Conservation (phyloP, 2,888 invertebrate genomes). For the Drosophila buzzatii region DNA sequence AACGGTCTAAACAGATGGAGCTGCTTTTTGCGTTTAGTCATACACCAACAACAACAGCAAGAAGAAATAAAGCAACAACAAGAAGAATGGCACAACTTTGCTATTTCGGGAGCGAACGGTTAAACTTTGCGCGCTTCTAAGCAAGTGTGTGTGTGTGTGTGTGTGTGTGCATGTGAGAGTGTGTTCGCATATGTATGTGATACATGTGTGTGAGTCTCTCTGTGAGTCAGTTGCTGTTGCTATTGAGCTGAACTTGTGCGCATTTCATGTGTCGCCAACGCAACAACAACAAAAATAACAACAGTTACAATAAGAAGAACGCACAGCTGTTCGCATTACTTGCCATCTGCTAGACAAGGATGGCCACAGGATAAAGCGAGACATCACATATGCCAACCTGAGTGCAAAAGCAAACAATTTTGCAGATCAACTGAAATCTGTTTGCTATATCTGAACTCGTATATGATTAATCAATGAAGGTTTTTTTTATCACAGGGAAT, state of each 20-base stretch:
- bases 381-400: not conserved
- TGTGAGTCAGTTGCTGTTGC: slow-evolving; percentile 50
- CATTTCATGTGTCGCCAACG: slow-evolving; percentile 54
- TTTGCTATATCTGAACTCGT: not conserved
- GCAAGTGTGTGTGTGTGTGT: slow-evolving; percentile 22
- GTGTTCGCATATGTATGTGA: slow-evolving; percentile 15
- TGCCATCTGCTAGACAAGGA: slow-evolving; percentile 29
- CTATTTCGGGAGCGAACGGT: slow-evolving; percentile 74
- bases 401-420: slow-evolving; percentile 1
- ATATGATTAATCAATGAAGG: slow-evolving; percentile 4
- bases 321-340: slow-evolving; percentile 39
- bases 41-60: slow-evolving; percentile 30
- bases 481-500: not conserved
- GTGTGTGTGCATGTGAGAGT: not conserved
- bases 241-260: slow-evolving; percentile 50
- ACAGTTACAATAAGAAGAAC: slow-evolving; percentile 16
- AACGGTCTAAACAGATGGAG: slow-evolving; percentile 15
- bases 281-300: slow-evolving; percentile 31
- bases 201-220: slow-evolving; percentile 20
- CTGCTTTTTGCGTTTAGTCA: slow-evolving; percentile 63
- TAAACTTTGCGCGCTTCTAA: slow-evolving; percentile 46
- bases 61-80: slow-evolving; percentile 8
- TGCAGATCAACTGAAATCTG: slow-evolving; percentile 5
- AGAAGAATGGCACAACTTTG: slow-evolving; percentile 51
- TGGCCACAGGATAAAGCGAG: slow-evolving; percentile 28